Evolutionary conservation across 2,888 invertebrate species (phyloP), one percentile per base, ranked within the genome.

Genomic region (Nudaria mundana): DNA sequence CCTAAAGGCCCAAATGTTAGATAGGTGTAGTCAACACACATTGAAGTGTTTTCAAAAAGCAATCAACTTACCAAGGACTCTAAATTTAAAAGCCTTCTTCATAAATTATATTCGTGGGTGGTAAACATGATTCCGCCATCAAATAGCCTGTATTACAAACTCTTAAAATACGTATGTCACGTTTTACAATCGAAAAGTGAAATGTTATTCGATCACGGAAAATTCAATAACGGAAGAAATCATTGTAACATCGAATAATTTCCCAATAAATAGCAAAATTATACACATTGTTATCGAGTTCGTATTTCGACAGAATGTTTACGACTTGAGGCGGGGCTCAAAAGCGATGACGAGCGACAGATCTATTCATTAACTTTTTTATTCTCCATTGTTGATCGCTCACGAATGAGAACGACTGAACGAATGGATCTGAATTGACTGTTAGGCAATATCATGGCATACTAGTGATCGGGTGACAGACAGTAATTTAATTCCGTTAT

Each of bases 321-420:
- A 57, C 47, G 41, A 35, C 41, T 30, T 29, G 66, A 63, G 70
- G 70, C 66, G 68, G 49, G 58, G 58, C 38, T 49, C 36, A 44
- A 43, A n/a, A 54, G 52, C 55, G 40, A 34, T 30, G 41, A 52
- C 51, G 64, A 68, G 54, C 62, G 59, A 63, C 63, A 61, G 59
- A 66, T 65, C 70, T 69, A 75, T 73, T 75, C 68, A 74, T 76
- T 75, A 66, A 34, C 37, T 53, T 70, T 59, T 75, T 72, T 71
- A 62, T 63, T 46, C 43, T 39, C 52, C 46, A 59, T 68, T 63
- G 62, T 71, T n/a, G 35, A 50, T 47, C 36, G 43, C 40, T 52
- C 37, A 36, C 47, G 43, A 52, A 56, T 59, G 44, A 34, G 43
- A 35, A 56, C 42, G 33, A 59, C 41, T 28, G 25, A 37, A 31